These are phyloP conservation scores for Conger conger DNA, from an alignment of 2,113 vertebrate species.

Conservation along the genomic window DNA sequence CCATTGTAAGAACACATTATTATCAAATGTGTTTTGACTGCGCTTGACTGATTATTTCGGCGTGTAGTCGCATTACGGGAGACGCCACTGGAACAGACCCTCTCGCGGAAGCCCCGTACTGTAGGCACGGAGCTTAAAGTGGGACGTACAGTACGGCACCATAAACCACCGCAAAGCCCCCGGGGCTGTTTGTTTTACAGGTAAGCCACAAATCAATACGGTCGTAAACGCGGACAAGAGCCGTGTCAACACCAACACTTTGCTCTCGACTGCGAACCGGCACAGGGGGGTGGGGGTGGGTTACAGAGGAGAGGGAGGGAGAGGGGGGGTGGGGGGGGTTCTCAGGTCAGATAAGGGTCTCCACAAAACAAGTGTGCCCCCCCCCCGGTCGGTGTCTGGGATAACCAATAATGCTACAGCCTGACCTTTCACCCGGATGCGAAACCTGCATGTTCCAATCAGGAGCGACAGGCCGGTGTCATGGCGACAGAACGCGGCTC, in stretches of 20 bases:
- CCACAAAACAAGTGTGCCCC: not conserved
- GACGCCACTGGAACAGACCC: not conserved
- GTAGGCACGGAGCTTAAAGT: not conserved
- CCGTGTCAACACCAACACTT: conserved; percentile 37
- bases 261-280: not conserved
- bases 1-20: too few species aligned
- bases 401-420: conserved; percentile 21
- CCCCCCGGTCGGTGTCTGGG: not conserved
- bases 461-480: conserved; percentile 6
- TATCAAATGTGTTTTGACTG: too few species aligned
- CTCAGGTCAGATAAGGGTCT: not conserved
- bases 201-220: conserved; percentile 61
- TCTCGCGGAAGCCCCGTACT: not conserved
- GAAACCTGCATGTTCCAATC: conserved; percentile 29
- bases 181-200: not conserved
- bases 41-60: not conserved
- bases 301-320: not conserved
- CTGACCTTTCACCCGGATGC: conserved; percentile 25
- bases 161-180: not conserved
- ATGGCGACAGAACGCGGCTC: not conserved
- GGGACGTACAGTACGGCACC: too few species aligned
- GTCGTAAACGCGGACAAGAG: conserved; percentile 47
- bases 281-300: not conserved
- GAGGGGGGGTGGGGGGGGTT: not conserved
- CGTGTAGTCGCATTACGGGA: not conserved